These are phyloP conservation scores for Oryzias javanicus DNA, from an alignment of 2,113 vertebrate genomes.

Conservation along the genomic window DNA sequence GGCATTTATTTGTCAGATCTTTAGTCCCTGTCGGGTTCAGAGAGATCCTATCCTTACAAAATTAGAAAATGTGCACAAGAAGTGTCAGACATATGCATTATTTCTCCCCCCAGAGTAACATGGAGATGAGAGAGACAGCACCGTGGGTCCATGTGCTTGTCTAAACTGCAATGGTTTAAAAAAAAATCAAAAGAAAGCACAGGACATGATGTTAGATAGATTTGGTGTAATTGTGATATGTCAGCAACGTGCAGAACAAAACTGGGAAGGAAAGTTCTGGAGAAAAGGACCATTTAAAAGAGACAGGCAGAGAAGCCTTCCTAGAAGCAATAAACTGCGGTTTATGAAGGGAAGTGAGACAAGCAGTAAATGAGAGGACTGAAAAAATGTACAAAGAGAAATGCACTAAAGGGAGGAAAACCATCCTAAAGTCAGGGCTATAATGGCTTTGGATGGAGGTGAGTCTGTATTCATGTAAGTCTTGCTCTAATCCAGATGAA, in stretches of 20 bases:
- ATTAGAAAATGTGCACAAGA: conserved; percentile 10
- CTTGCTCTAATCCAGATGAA: conserved; percentile 52
- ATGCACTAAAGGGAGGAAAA: conserved; percentile 13
- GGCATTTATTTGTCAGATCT: too few relatives aligned
- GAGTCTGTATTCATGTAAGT: conserved; percentile 55
- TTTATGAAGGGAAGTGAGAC: conserved; percentile 16
- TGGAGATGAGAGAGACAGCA: conserved; percentile 28
- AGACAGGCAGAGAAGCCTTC: conserved; percentile 9
- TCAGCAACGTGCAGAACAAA: conserved; percentile 16
- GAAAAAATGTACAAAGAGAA: conserved; percentile 2
- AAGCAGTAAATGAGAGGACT: conserved; percentile 3
- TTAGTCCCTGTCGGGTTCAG: too few relatives aligned
- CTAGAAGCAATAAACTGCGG: neutral
- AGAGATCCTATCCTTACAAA: neutral
- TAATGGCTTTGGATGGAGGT: conserved; percentile 40
- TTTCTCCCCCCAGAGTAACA: conserved; percentile 26
- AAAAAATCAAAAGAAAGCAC: neutral
- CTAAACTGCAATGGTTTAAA: neutral
- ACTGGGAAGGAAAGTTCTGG: conserved; percentile 22
- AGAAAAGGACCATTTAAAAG: conserved; percentile 23
- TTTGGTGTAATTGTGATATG: conserved; percentile 4
- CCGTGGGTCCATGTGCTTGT: conserved; percentile 6
- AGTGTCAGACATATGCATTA: conserved; percentile 9
- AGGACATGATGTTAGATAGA: conserved; percentile 32
- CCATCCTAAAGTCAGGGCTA: conserved; percentile 10